These are phyloP conservation scores for Pseudomyrmex sp. DNA, from an alignment of 1,140 invertebrate genomes.

Conservation along the genomic window DNA sequence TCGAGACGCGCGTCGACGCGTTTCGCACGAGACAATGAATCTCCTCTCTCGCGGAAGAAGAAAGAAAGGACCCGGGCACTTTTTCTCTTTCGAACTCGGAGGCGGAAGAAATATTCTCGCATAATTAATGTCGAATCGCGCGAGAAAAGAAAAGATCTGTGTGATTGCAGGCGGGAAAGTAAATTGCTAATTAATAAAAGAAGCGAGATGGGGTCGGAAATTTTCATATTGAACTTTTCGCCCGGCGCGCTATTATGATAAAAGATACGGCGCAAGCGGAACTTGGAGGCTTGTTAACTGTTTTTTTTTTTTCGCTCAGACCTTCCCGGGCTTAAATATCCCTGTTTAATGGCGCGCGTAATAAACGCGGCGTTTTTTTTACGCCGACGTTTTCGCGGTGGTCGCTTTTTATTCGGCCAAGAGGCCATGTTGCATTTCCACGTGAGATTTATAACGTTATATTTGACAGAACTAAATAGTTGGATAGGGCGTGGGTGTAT, in stretches of 20 bases:
- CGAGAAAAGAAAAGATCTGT: neutral
- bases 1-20: neutral
- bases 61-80: neutral
- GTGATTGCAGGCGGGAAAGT: conserved; percentile 25
- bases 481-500: neutral
- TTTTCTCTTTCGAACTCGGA: neutral
- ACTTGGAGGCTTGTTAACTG: conserved; percentile 26
- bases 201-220: conserved; percentile 32
- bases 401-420: conserved; percentile 27
- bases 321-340: conserved; percentile 28
- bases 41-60: neutral
- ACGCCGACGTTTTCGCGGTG: neutral
- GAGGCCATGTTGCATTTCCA: neutral
- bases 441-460: conserved; percentile 20
- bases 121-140: conserved; percentile 52
- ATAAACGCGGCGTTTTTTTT: conserved; percentile 23
- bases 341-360: conserved; percentile 46
- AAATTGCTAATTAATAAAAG: conserved; percentile 59
- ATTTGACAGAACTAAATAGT: neutral
- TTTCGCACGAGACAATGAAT: conserved; percentile 30
- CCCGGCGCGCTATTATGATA: conserved; percentile 31
- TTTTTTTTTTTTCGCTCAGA: conserved; percentile 6
- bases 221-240: conserved; percentile 56
- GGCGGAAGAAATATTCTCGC: conserved; percentile 44
- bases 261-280: conserved; percentile 33